Conservation (phyloP, 2,888 invertebrate genomes). For the Eupithecia insigniata region DNA sequence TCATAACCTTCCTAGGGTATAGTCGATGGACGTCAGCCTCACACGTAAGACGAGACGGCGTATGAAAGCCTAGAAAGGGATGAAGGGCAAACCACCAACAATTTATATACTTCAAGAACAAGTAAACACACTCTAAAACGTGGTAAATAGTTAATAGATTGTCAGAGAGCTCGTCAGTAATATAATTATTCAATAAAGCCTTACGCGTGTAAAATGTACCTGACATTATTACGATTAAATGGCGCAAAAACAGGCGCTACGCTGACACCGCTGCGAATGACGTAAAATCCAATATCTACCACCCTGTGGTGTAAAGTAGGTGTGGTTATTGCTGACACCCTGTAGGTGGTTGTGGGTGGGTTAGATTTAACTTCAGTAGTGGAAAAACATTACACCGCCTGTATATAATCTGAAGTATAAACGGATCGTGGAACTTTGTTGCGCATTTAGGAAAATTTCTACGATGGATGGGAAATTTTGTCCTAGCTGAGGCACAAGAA, state of each 20-base stretch:
- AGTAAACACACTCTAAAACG: background rate
- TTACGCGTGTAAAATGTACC: slow-evolving; percentile 3
- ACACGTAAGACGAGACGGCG: background rate
- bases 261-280: slow-evolving; percentile 20
- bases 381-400: background rate
- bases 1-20: too few species aligned
- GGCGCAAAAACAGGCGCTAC: background rate
- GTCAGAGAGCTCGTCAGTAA: background rate
- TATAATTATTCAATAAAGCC: slow-evolving; percentile 3
- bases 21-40: background rate
- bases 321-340: slow-evolving; percentile 25
- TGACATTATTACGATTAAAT: background rate
- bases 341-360: slow-evolving; percentile 12
- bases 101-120: background rate
- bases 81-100: background rate
- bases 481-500: too few species aligned
- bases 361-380: background rate
- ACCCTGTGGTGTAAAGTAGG: slow-evolving; percentile 22
- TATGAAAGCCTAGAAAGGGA: background rate
- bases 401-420: too few species aligned
- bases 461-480: too few species aligned
- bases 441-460: too few species aligned
- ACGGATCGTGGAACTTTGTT: too few species aligned
- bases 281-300: slow-evolving; percentile 35
- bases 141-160: background rate